Conservation (phyloP, 2,888 invertebrate species). For the Coelopa pilipes region DNA sequence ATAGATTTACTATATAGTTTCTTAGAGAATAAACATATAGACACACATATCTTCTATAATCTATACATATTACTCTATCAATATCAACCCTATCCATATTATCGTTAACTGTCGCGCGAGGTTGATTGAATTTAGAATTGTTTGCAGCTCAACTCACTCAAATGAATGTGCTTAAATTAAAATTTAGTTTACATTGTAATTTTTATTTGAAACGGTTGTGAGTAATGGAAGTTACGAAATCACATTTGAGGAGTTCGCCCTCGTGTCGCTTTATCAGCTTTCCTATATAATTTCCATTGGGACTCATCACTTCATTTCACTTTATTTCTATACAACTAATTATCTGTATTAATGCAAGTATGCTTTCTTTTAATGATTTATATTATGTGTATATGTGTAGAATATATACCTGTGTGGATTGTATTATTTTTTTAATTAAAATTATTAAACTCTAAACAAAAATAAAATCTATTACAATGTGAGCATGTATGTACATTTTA, state of each 20-base stretch:
- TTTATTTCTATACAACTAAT: neutral
- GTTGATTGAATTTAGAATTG: neutral
- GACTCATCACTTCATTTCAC: neutral
- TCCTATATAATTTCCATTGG: neutral
- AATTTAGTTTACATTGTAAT: slow-evolving; percentile 22
- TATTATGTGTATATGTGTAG: slow-evolving; percentile 15
- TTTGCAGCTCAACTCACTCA: slow-evolving; percentile 7
- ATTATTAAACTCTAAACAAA: slow-evolving; percentile 4
- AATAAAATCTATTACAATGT: slow-evolving; percentile 11
- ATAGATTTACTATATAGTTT: neutral
- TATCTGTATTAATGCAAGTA: slow-evolving; percentile 8
- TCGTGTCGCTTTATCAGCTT: neutral
- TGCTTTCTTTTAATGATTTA: neutral
- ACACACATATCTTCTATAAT: neutral
- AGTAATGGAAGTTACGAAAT: slow-evolving; percentile 22
- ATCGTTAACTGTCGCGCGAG: neutral
- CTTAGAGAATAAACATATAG: slow-evolving; percentile 1
- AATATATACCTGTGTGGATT: slow-evolving; percentile 6
- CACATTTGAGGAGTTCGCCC: neutral
- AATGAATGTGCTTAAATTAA: slow-evolving; percentile 4
- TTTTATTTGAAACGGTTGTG: slow-evolving; percentile 34
- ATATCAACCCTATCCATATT: neutral
- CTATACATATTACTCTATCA: neutral
- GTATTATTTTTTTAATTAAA: slow-evolving; percentile 5
- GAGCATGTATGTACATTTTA: slow-evolving; percentile 15